phyloP scores from a whole-genome alignment of 2,113 vertebrate species.

The Geococcyx californianus region DNA sequence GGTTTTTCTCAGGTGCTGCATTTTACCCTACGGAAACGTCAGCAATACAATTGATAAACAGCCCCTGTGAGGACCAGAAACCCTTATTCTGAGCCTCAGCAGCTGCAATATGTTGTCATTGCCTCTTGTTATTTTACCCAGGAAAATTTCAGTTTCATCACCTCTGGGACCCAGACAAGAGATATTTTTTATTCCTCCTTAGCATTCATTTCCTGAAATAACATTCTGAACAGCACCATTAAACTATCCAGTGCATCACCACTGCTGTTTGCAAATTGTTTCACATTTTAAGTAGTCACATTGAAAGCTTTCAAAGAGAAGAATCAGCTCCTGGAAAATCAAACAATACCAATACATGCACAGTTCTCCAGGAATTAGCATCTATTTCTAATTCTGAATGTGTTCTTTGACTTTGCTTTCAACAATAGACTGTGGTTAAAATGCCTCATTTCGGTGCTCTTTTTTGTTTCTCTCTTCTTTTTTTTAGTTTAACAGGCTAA shows the following conservation, averaged over 20 bases:
- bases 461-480: too few relatives aligned
- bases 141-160: not conserved
- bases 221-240: not conserved
- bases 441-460: not conserved
- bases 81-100: not conserved
- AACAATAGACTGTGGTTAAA: not conserved
- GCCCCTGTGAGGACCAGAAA: not conserved
- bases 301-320: not conserved
- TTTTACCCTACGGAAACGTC: not conserved
- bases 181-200: not conserved
- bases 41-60: not conserved
- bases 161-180: not conserved
- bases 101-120: not conserved
- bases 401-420: not conserved
- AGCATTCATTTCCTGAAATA: not conserved
- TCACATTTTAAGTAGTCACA: not conserved
- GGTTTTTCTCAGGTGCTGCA: not conserved
- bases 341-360: not conserved
- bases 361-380: not conserved
- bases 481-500: not conserved
- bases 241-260: not conserved
- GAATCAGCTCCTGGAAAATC: not conserved
- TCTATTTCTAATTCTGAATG: not conserved
- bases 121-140: not conserved
- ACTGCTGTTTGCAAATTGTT: not conserved